phyloP scores from a whole-genome alignment of 2,888 invertebrate genomes.

The Nesidiocoris tenuis region DNA sequence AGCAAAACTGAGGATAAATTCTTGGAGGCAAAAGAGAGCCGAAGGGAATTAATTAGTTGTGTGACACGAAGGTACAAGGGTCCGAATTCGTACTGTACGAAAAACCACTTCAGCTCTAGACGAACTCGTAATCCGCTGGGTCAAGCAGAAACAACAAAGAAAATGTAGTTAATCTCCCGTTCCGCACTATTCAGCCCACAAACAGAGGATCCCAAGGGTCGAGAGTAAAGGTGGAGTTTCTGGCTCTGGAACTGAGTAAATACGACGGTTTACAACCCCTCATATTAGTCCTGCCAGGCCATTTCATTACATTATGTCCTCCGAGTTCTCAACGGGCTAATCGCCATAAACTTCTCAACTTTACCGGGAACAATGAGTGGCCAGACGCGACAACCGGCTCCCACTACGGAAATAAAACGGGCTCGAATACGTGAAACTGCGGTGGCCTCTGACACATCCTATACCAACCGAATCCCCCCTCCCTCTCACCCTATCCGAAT shows the following conservation, averaged over 20 bases:
- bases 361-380: neutral
- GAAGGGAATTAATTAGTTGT: no score
- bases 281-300: slow-evolving; percentile 20
- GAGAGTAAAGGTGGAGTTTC: neutral
- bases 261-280: neutral
- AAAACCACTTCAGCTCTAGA: neutral
- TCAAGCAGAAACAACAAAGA: neutral
- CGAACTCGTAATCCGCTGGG: neutral
- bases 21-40: no score
- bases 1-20: no score
- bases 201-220: neutral
- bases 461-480: no score
- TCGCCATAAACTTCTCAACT: slow-evolving; percentile 18
- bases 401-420: neutral
- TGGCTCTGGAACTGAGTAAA: neutral
- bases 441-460: neutral
- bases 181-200: neutral
- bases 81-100: neutral
- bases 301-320: slow-evolving; percentile 26
- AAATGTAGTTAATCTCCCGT: neutral
- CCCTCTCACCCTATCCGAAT: no score
- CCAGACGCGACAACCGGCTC: neutral
- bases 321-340: slow-evolving; percentile 18
- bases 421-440: neutral
- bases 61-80: no score